These are phyloP conservation scores for Marronus borbonicus DNA, from an alignment of 2,888 invertebrate genomes.

Conservation along the genomic window DNA sequence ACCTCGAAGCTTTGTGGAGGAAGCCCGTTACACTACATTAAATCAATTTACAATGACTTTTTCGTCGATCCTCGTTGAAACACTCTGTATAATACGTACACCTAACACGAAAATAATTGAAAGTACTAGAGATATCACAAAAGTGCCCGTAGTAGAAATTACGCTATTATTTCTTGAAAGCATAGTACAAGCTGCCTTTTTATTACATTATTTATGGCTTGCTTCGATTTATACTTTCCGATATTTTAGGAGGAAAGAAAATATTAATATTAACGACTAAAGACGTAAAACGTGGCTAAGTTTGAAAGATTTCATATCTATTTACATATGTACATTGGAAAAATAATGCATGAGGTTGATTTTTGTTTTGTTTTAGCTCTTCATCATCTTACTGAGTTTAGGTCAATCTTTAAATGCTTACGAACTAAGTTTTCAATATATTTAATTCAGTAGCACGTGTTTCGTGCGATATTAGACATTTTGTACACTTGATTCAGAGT, in stretches of 20 bases:
- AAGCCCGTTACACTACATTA: background rate
- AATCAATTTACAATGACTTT: background rate
- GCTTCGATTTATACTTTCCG: too few species aligned
- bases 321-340: background rate
- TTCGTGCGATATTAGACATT: background rate
- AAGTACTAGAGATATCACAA: too few species aligned
- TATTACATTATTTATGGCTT: background rate
- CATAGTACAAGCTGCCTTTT: slow-evolving; percentile 19
- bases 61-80: too few species aligned
- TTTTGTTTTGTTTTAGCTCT: background rate
- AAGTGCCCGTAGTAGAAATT: background rate
- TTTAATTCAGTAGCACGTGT: slow-evolving; percentile 4
- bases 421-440: background rate
- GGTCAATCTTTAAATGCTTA: background rate
- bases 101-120: too few species aligned
- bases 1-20: background rate
- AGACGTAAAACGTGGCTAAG: too few species aligned
- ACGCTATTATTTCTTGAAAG: slow-evolving; percentile 9
- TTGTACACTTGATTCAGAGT: slow-evolving; percentile 68
- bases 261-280: too few species aligned
- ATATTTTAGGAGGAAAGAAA: too few species aligned
- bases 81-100: too few species aligned
- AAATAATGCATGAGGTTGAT: background rate
- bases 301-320: too few species aligned
- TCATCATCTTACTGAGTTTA: background rate